Evolutionary conservation across 1,140 invertebrate species (phyloP).

Genomic region (Coptotermes formosanus): DNA sequence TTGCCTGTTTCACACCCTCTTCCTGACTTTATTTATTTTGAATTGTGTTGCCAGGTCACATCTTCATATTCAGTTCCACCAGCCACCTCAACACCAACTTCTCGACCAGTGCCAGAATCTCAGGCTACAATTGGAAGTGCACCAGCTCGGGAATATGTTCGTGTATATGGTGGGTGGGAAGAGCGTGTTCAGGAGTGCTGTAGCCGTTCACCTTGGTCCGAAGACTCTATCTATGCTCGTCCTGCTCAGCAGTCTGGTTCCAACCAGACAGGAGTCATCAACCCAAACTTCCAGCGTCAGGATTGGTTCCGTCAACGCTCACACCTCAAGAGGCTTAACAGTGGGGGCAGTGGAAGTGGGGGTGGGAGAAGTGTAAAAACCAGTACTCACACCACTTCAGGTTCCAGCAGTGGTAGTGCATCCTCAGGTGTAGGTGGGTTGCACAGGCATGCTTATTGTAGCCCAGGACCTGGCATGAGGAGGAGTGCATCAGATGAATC

Average conservation of each 20-base stretch:
- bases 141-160: constrained; percentile 46
- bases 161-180: constrained; percentile 56
- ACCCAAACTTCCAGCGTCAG: constrained; percentile 58
- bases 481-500: constrained; percentile 51
- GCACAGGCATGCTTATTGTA: constrained; percentile 18
- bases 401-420: constrained; percentile 27
- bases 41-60: constrained; percentile 37
- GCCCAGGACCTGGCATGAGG: constrained; percentile 36
- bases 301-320: constrained; percentile 55
- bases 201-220: constrained; percentile 7
- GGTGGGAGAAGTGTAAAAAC: constrained; percentile 40
- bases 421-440: constrained; percentile 32
- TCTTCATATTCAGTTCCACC: constrained; percentile 41
- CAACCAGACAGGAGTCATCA: constrained; percentile 42
- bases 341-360: constrained; percentile 37
- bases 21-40: neutral
- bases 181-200: constrained; percentile 47
- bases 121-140: neutral
- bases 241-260: constrained; percentile 12
- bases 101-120: constrained; percentile 34
- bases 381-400: neutral
- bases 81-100: constrained; percentile 43
- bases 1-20: too few relatives aligned
- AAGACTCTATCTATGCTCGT: constrained; percentile 38
- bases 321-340: constrained; percentile 47